phyloP scores from a whole-genome alignment of 2,888 invertebrate genomes.

The Macropis europaea region DNA sequence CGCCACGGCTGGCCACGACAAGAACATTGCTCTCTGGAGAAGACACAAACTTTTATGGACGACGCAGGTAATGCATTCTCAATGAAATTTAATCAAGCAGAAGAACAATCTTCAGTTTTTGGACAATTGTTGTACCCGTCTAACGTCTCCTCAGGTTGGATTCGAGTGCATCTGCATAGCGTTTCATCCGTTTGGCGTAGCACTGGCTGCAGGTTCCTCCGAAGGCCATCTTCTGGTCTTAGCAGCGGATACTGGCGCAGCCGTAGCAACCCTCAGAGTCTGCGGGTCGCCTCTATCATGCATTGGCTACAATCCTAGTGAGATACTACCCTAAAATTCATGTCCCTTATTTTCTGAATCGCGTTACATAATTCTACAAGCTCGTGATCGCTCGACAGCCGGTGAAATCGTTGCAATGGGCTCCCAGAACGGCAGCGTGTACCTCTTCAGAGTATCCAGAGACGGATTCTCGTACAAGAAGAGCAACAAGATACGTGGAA shows the following conservation, averaged over 20 bases:
- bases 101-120: too few species aligned
- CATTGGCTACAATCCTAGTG: slow-evolving; percentile 93
- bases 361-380: not conserved
- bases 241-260: slow-evolving; percentile 92
- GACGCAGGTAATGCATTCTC: slow-evolving; percentile 84
- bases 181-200: slow-evolving; percentile 93
- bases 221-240: slow-evolving; percentile 93
- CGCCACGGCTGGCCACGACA: slow-evolving; percentile 95
- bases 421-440: slow-evolving; percentile 93
- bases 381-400: slow-evolving; percentile 81
- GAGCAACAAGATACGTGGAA: slow-evolving; percentile 92
- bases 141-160: slow-evolving; percentile 82
- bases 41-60: slow-evolving; percentile 94
- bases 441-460: slow-evolving; percentile 91
- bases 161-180: slow-evolving; percentile 94
- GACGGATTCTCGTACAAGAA: slow-evolving; percentile 95
- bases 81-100: not conserved
- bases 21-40: slow-evolving; percentile 94
- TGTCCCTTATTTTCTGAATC: not conserved
- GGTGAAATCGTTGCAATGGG: slow-evolving; percentile 94
- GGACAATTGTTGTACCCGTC: too few species aligned
- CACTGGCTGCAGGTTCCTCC: slow-evolving; percentile 92
- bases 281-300: slow-evolving; percentile 94
- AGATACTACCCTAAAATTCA: slow-evolving; percentile 53
- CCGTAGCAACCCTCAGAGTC: slow-evolving; percentile 91